Conservation (phyloP, 2,113 vertebrate genomes). For the Cephalophus harveyi region DNA sequence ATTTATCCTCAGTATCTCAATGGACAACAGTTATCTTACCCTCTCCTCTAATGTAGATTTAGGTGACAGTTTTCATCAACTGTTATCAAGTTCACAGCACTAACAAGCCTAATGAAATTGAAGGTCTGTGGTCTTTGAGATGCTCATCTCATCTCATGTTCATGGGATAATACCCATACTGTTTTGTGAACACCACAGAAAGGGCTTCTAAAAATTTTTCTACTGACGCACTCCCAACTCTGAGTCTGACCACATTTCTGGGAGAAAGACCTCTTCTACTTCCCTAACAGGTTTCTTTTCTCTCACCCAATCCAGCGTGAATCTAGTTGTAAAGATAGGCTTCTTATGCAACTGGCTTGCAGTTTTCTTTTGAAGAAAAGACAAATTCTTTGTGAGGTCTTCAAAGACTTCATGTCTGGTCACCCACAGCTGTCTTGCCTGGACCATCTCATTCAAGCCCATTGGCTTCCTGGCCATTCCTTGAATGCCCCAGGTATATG, state of each 20-base stretch:
- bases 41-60: neutral
- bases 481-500: neutral
- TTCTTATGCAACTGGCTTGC: neutral
- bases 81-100: neutral
- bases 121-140: neutral
- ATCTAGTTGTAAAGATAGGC: neutral
- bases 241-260: neutral
- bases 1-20: neutral
- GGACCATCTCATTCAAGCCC: neutral
- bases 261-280: neutral
- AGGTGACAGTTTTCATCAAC: neutral
- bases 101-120: neutral
- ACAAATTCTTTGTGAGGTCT: neutral
- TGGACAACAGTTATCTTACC: neutral
- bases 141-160: neutral
- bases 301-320: neutral
- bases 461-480: neutral
- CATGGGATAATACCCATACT: neutral
- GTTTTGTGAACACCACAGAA: neutral
- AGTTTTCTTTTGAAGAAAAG: conserved; percentile 11
- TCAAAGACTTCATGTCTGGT: neutral
- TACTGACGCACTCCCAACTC: neutral
- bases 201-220: neutral
- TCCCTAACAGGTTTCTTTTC: neutral
- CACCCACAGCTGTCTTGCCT: neutral